A percentile compares a stretch with the other conserved stretches of the same genome.
Evolutionary conservation across 2,113 vertebrate genomes (phyloP).

Genomic region (pig (Sus scrofa)): T2T-Sscrofa CM000828.6:53375501-53376000

Average conservation of each 20-base stretch:
- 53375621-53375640: background rate
- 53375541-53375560: background rate
- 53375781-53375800: background rate
- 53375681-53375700: constrained; percentile 17
- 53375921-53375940: background rate
- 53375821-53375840: background rate
- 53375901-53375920: background rate
- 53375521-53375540: background rate
- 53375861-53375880: background rate
- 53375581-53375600: background rate
- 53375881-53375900: background rate
- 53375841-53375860: background rate
- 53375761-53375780: background rate
- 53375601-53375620: constrained; percentile 40
- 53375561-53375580: background rate
- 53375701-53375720: constrained; percentile 2
- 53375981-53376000: no score
- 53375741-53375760: background rate
- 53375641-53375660: constrained; percentile 9
- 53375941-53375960: no score
- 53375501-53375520: background rate
- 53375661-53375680: constrained; percentile 3
- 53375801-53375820: background rate
- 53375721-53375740: background rate
- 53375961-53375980: no score